These are phyloP conservation scores for Festucalex cinctus DNA, from an alignment of 2,113 vertebrate genomes.

Conservation along the genomic window DNA sequence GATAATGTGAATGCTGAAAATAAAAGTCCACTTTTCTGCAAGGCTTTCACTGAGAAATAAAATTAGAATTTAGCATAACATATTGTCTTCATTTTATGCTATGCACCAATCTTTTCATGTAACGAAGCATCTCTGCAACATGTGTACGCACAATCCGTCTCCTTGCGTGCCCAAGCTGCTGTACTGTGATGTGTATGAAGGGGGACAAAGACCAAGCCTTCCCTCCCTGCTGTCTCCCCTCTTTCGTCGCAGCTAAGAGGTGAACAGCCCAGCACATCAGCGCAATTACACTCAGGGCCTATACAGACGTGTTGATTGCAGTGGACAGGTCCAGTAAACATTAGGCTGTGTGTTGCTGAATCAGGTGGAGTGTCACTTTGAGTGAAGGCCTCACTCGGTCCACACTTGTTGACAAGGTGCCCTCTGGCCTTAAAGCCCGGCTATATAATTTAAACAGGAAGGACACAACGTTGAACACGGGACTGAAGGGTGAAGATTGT, in stretches of 20 bases:
- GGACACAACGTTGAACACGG: conserved; percentile 17
- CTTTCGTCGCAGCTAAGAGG: conserved; percentile 9
- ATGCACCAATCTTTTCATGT: background rate
- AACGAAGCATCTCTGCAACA: conserved; percentile 1
- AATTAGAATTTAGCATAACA: conserved; percentile 14
- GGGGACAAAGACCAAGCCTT: conserved; percentile 30
- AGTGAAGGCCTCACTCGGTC: conserved; percentile 52
- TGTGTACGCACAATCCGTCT: conserved; percentile 15
- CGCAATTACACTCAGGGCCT: conserved; percentile 29
- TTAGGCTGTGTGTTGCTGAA: conserved; percentile 51
- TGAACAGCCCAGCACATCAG: conserved; percentile 16
- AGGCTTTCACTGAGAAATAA: background rate
- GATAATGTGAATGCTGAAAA: background rate
- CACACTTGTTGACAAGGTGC: conserved; percentile 61
- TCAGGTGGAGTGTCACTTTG: conserved; percentile 60
- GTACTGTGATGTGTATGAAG: conserved; percentile 32
- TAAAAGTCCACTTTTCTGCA: conserved; percentile 6
- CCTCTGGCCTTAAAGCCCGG: conserved; percentile 39
- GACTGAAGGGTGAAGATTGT: conserved; percentile 18
- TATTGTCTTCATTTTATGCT: conserved; percentile 17
- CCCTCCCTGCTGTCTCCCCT: background rate
- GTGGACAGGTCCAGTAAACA: conserved; percentile 66
- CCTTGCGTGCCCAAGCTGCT: conserved; percentile 2
- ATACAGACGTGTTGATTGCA: conserved; percentile 55
- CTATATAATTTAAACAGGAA: conserved; percentile 53